A percentile compares a stretch with the other conserved stretches of the same genome.
Conservation (phyloP, 2,888 invertebrate genomes). For the Tuta absoluta region DNA sequence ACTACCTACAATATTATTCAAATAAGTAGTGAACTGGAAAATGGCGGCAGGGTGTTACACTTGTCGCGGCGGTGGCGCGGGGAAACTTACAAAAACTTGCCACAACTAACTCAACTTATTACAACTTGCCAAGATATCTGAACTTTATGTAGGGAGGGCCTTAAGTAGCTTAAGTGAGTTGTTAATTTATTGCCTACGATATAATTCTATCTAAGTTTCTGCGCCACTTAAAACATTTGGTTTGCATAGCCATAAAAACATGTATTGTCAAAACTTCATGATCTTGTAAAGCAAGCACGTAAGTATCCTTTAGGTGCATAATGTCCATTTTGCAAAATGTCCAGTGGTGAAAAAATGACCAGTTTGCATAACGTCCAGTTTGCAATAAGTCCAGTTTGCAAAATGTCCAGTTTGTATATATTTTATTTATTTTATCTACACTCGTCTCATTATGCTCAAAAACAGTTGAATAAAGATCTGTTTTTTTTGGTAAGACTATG, state of each 20-base stretch:
- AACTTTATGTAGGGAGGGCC: slow-evolving; percentile 37
- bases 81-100: slow-evolving; percentile 52
- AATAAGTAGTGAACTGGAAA: slow-evolving; percentile 48
- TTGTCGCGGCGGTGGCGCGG: slow-evolving; percentile 38
- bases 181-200: slow-evolving; percentile 56
- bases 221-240: slow-evolving; percentile 1
- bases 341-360: too few relatives aligned
- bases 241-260: background rate
- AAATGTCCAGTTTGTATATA: too few relatives aligned
- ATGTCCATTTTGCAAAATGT: too few relatives aligned
- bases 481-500: too few relatives aligned
- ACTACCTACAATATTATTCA: slow-evolving; percentile 47
- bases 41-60: slow-evolving; percentile 46
- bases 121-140: slow-evolving; percentile 33
- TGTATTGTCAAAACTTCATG: background rate
- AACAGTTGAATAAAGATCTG: too few relatives aligned
- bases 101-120: slow-evolving; percentile 43
- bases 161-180: slow-evolving; percentile 47
- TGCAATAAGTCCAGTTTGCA: too few relatives aligned
- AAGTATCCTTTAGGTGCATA: too few relatives aligned
- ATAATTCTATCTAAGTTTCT: slow-evolving; percentile 48
- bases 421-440: too few relatives aligned
- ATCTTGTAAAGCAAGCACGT: too few relatives aligned
- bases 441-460: too few relatives aligned
- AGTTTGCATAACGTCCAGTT: too few relatives aligned